These are phyloP conservation scores for Kryptopterus vitreolus DNA, from an alignment of 2,797 vertebrate genomes.

Conservation along the genomic window DNA sequence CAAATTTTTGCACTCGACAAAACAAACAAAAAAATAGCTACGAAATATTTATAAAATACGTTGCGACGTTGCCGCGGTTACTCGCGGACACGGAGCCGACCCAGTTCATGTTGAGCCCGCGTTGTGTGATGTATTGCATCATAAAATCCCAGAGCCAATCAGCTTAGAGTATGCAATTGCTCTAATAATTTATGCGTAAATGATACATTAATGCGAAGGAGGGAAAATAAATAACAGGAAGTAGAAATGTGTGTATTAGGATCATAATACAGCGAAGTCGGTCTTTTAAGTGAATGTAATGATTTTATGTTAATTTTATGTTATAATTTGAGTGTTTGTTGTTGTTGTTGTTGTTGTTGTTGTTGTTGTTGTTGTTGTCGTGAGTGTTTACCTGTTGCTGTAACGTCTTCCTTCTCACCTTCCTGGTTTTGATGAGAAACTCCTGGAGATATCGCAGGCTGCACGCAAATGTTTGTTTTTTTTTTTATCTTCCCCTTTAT, in stretches of 20 bases:
- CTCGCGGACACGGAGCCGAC: not conserved
- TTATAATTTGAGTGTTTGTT: no score
- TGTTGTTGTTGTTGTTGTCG: no score
- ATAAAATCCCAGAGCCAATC: not conserved
- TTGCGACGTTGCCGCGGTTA: not conserved
- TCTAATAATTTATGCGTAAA: no score
- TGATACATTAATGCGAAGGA: no score
- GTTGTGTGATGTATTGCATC: not conserved
- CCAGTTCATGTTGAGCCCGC: not conserved
- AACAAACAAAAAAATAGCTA: not conserved
- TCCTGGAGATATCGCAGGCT: not conserved
- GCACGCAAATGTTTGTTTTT: not conserved
- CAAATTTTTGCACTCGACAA: not conserved
- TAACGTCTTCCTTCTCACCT: not conserved
- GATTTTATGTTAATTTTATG: no score
- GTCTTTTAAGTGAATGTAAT: no score
- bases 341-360: no score
- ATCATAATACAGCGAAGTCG: no score
- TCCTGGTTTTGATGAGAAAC: not conserved
- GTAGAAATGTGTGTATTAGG: no score
- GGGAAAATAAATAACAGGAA: no score
- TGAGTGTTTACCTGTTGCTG: not conserved
- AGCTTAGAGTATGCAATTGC: slow-evolving; percentile 6
- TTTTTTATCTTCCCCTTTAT: not conserved
- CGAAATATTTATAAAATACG: no score